These are phyloP conservation scores for Osmerus eperlanus DNA, from an alignment of 2,113 vertebrate genomes.

Conservation along the genomic window DNA sequence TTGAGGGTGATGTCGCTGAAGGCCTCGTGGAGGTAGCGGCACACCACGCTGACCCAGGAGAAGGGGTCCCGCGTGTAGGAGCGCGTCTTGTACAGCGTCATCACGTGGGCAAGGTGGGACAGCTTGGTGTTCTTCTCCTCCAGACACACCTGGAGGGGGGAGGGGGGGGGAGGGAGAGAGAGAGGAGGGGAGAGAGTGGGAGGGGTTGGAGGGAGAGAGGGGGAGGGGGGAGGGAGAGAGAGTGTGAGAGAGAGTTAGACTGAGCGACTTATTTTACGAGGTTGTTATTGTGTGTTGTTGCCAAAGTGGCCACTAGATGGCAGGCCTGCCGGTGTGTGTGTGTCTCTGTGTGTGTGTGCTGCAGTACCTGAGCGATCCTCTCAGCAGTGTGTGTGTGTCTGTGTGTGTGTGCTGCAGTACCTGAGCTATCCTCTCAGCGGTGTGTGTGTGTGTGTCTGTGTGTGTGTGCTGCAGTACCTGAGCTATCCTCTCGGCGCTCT, in stretches of 20 bases:
- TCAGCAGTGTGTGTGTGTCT: slow-evolving; percentile 64
- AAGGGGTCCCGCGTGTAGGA: slow-evolving; percentile 94
- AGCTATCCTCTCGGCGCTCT: slow-evolving; percentile 92
- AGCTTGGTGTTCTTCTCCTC: slow-evolving; percentile 95
- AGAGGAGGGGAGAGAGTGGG: neutral
- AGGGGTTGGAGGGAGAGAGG: too few species aligned
- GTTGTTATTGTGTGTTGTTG: neutral
- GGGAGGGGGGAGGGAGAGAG: neutral
- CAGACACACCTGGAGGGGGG: slow-evolving; percentile 83
- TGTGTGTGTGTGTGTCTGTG: neutral
- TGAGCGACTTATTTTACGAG: neutral
- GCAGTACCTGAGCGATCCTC: slow-evolving; percentile 91
- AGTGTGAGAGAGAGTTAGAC: neutral
- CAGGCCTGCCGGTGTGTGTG: neutral
- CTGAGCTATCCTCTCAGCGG: slow-evolving; percentile 93
- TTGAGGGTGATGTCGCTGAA: slow-evolving; percentile 90
- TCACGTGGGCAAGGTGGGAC: slow-evolving; percentile 95
- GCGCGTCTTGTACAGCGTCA: slow-evolving; percentile 96
- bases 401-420: slow-evolving; percentile 59
- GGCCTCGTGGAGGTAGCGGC: slow-evolving; percentile 96
- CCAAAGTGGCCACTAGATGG: neutral
- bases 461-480: slow-evolving; percentile 75
- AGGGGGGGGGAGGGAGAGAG: neutral
- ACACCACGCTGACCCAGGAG: slow-evolving; percentile 97
- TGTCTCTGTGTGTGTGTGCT: too few species aligned